phyloP scores from a whole-genome alignment of 2,888 invertebrate genomes.

The Augochlorella aurata region DNA sequence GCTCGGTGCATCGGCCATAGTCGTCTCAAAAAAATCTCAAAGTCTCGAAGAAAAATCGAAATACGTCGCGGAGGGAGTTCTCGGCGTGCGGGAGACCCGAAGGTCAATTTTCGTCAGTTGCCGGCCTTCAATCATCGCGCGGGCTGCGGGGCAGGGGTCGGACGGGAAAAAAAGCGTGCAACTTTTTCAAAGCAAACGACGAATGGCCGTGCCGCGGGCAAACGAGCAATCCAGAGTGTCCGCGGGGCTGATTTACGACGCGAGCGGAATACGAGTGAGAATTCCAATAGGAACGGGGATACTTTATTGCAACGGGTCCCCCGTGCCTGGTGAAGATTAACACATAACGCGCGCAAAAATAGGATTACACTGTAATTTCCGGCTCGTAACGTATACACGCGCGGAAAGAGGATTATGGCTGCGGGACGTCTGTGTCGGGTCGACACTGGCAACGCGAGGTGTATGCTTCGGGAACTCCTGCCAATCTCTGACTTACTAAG shows the following conservation, averaged over 20 bases:
- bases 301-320: conserved; percentile 60
- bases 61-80: conserved; percentile 3
- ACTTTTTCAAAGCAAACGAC: conserved; percentile 46
- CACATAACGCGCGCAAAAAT: conserved; percentile 61
- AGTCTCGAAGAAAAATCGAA: background rate
- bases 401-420: conserved; percentile 34
- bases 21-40: background rate
- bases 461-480: background rate
- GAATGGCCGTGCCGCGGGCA: conserved; percentile 27
- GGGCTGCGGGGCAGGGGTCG: background rate
- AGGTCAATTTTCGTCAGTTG: conserved; percentile 34
- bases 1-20: background rate
- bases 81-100: background rate
- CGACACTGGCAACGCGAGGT: background rate
- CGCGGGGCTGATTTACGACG: conserved; percentile 58
- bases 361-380: conserved; percentile 54
- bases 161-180: background rate
- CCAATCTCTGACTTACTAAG: background rate
- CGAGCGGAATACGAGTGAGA: conserved; percentile 50
- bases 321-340: conserved; percentile 56
- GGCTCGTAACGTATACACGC: conserved; percentile 21
- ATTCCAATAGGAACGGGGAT: conserved; percentile 59
- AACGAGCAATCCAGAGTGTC: conserved; percentile 50
- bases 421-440: background rate
- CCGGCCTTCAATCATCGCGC: conserved; percentile 23